Conservation (phyloP, 1,140 invertebrate genomes). For the Physella acuta region DNA sequence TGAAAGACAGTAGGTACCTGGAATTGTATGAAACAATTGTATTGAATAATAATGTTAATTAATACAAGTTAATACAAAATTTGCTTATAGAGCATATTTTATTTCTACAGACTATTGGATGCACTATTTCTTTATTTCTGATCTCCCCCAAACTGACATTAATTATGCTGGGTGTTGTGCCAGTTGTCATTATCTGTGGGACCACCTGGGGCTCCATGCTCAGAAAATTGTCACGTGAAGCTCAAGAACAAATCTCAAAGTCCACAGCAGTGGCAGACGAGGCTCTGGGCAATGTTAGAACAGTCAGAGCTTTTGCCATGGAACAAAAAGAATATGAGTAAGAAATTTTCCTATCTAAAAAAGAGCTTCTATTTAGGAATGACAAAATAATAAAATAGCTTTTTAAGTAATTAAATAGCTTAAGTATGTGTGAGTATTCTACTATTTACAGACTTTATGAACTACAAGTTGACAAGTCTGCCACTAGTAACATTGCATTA, state of each 20-base stretch:
- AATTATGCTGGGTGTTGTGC: conserved; percentile 79
- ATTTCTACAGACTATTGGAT: conserved; percentile 71
- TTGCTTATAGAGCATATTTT: no score
- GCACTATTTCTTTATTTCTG: conserved; percentile 73
- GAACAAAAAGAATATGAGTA: conserved; percentile 78
- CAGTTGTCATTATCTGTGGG: conserved; percentile 76
- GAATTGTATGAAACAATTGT: no score
- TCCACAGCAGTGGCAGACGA: conserved; percentile 88
- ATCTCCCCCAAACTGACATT: conserved; percentile 88
- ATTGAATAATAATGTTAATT: no score
- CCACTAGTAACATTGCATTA: conserved; percentile 74
- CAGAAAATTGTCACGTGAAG: conserved; percentile 72
- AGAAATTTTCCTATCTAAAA: no score
- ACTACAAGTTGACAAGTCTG: conserved; percentile 73
- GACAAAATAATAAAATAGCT: no score
- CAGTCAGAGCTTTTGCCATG: conserved; percentile 88
- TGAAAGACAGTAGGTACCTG: no score
- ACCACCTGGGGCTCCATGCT: conserved; percentile 74
- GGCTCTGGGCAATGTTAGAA: conserved; percentile 87
- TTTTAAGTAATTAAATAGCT: no score
- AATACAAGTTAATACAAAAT: no score
- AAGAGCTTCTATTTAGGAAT: no score
- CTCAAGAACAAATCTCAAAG: conserved; percentile 80
- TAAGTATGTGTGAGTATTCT: no score
- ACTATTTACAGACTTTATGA: conserved; percentile 73